These are phyloP conservation scores for Synergus umbraculus DNA, from an alignment of 2,888 invertebrate species.

Conservation along the genomic window DNA sequence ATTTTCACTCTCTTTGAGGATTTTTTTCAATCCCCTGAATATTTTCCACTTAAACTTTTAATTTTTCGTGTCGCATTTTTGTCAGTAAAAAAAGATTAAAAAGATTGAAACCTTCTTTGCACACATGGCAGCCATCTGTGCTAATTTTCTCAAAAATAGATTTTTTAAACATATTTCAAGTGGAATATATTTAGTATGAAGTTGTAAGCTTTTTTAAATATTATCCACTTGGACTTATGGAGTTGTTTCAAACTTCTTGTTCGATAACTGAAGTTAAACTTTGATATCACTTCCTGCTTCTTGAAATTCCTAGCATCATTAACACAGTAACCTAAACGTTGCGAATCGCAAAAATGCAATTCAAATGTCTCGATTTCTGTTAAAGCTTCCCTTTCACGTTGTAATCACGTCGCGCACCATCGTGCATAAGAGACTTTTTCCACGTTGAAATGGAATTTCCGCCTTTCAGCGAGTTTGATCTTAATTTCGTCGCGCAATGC, in stretches of 20 bases:
- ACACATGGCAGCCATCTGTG: too few species aligned
- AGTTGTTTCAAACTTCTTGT: too few species aligned
- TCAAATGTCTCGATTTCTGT: conserved; percentile 1
- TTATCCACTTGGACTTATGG: too few species aligned
- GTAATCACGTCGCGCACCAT: not conserved
- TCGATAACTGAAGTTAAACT: too few species aligned
- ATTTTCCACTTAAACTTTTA: conserved; percentile 13
- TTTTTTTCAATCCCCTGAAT: not conserved
- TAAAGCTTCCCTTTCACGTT: not conserved
- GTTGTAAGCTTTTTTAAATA: too few species aligned
- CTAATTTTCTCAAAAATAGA: too few species aligned
- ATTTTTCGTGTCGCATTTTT: not conserved
- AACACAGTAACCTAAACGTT: not conserved
- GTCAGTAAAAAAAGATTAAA: not conserved
- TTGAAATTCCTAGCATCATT: not conserved
- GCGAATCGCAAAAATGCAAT: not conserved
- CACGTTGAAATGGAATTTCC: conserved; percentile 44
- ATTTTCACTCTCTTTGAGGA: not conserved
- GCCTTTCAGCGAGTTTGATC: conserved; percentile 26
- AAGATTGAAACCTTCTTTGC: not conserved
- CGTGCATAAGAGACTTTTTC: conserved; percentile 44
- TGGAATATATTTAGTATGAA: too few species aligned
- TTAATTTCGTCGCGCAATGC: conserved; percentile 25
- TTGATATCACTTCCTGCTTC: not conserved
- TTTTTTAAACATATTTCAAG: too few species aligned